phyloP scores from a whole-genome alignment of 2,888 invertebrate genomes.

The Adineta ricciae region DNA sequence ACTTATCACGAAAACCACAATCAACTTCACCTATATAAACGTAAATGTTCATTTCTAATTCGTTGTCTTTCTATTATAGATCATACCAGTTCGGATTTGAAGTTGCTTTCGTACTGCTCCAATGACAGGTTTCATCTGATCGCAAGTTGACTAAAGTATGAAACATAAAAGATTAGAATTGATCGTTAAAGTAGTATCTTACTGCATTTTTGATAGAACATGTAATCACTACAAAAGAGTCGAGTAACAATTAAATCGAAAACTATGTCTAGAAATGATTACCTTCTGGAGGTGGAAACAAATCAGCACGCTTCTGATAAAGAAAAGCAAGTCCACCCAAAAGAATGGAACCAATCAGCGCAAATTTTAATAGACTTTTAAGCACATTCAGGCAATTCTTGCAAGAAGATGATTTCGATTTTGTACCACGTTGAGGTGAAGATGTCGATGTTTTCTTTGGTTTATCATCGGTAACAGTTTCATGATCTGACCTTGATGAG shows the following conservation, averaged over 20 bases:
- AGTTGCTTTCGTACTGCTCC: background rate
- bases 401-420: background rate
- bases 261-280: background rate
- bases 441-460: background rate
- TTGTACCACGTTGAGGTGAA: background rate
- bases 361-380: background rate
- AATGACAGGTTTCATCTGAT: background rate
- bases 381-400: background rate
- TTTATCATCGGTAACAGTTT: background rate
- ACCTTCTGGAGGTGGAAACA: background rate
- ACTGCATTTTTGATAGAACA: background rate
- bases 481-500: background rate
- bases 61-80: background rate
- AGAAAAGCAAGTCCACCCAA: background rate
- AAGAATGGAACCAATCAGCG: background rate
- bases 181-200: background rate
- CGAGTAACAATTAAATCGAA: background rate
- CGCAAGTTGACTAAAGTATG: background rate
- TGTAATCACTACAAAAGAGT: background rate
- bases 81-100: background rate
- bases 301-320: background rate
- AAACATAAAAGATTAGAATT: background rate
- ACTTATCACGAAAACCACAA: background rate
- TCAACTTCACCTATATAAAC: slow-evolving; percentile 7
- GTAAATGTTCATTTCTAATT: background rate